A percentile compares a stretch with the other conserved stretches of the same genome.
These are phyloP conservation scores for Halichoerus grypus DNA, from an alignment of 2,113 vertebrate genomes.

Conservation along the genomic window DNA sequence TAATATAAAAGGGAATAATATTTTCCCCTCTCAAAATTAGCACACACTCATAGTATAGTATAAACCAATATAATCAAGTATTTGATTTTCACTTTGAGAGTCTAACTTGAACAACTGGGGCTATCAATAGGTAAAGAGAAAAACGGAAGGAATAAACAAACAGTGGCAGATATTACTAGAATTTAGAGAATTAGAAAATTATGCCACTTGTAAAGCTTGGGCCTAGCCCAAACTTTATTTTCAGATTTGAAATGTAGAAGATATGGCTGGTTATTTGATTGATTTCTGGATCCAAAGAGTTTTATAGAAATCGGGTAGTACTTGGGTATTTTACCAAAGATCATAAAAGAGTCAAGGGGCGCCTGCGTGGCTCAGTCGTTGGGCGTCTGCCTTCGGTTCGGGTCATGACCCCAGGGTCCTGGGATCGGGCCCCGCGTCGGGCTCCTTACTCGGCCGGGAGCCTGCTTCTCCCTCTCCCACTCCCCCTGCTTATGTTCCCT, in stretches of 20 bases:
- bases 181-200: conserved; percentile 62
- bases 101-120: not conserved
- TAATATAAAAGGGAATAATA: not conserved
- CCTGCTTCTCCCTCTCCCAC: no score
- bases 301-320: conserved; percentile 39
- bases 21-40: conserved; percentile 50
- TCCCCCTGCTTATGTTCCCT: no score
- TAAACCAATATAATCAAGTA: conserved; percentile 21
- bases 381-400: no score
- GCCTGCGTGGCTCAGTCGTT: no score
- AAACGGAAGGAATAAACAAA: conserved; percentile 51
- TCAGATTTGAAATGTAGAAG: conserved; percentile 45
- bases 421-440: no score
- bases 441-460: no score
- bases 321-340: conserved; percentile 59
- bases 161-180: conserved; percentile 32
- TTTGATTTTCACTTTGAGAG: conserved; percentile 46
- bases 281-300: conserved; percentile 45
- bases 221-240: conserved; percentile 39
- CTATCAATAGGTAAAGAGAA: conserved; percentile 32
- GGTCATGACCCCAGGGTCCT: no score
- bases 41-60: not conserved
- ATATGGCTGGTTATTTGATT: conserved; percentile 10
- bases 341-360: not conserved
- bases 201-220: not conserved